A percentile compares a stretch with the other conserved stretches of the same genome.
phyloP scores from a whole-genome alignment of 2,888 invertebrate species.

The Torymus texanus region DNA sequence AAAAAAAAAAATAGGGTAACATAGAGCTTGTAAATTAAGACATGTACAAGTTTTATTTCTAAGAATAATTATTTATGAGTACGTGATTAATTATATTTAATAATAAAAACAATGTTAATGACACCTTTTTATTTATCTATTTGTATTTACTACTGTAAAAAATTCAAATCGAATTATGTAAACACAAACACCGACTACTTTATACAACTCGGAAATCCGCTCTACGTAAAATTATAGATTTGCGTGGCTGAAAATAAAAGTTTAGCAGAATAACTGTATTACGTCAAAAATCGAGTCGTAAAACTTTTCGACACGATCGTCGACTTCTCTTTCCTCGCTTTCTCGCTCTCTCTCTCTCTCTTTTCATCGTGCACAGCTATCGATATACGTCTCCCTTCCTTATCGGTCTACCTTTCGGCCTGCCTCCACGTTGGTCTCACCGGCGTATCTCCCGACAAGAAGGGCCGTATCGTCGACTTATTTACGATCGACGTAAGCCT shows the following conservation, averaged over 20 bases:
- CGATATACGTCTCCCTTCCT: conserved; percentile 62
- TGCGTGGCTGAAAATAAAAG: conserved; percentile 1
- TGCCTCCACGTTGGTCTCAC: conserved; percentile 55
- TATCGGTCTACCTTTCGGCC: conserved; percentile 62
- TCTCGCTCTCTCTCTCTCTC: conserved; percentile 55
- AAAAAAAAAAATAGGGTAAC: too few species aligned
- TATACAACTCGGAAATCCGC: not conserved
- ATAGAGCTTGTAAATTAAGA: too few species aligned
- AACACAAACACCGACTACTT: too few species aligned
- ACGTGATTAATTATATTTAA: too few species aligned
- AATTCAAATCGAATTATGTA: too few species aligned
- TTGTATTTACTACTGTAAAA: too few species aligned
- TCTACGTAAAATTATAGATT: conserved; percentile 4
- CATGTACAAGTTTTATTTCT: too few species aligned
- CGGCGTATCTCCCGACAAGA: conserved; percentile 64
- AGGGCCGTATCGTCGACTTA: conserved; percentile 69
- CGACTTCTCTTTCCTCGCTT: conserved; percentile 2
- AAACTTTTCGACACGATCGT: conserved; percentile 65
- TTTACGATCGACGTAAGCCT: conserved; percentile 71
- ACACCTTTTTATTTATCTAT: too few species aligned
- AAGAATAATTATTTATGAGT: too few species aligned
- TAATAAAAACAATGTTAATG: too few species aligned
- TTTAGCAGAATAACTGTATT: conserved; percentile 46
- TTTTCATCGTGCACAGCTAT: conserved; percentile 59
- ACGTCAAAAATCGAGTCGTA: conserved; percentile 65